phyloP scores from a whole-genome alignment of 2,888 invertebrate genomes.

The Chaitophorus viminalis region DNA sequence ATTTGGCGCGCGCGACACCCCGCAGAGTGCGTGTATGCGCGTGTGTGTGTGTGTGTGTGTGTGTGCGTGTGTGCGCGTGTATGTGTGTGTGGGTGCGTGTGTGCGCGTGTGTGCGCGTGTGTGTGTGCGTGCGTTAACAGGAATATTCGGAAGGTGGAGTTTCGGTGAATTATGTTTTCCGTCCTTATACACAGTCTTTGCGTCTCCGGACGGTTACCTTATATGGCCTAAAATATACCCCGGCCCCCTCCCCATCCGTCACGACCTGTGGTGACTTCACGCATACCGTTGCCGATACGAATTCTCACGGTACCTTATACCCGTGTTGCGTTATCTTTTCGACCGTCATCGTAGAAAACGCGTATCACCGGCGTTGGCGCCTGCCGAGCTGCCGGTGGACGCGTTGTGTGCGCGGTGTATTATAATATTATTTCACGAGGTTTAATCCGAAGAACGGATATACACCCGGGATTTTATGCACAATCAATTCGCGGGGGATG shows the following conservation, averaged over 20 bases:
- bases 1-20: slow-evolving; percentile 18
- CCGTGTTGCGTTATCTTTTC: too few species aligned
- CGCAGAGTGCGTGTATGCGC: too few species aligned
- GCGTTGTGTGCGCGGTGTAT: not conserved
- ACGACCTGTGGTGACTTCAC: too few species aligned
- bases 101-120: too few species aligned
- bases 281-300: not conserved
- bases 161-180: slow-evolving; percentile 48
- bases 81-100: too few species aligned
- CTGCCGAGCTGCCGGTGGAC: not conserved
- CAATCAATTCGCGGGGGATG: slow-evolving; percentile 35
- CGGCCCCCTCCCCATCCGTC: not conserved
- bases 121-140: slow-evolving; percentile 35
- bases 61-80: too few species aligned
- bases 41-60: too few species aligned
- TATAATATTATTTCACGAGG: too few species aligned
- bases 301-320: slow-evolving; percentile 4
- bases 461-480: slow-evolving; percentile 44
- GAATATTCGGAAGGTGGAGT: slow-evolving; percentile 37
- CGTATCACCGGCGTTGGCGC: too few species aligned
- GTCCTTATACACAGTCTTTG: not conserved
- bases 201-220: not conserved
- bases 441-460: slow-evolving; percentile 36
- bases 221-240: not conserved
- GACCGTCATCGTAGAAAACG: not conserved